phyloP scores from a whole-genome alignment of 2,797 vertebrate genomes.

The Xenops minutus region DNA sequence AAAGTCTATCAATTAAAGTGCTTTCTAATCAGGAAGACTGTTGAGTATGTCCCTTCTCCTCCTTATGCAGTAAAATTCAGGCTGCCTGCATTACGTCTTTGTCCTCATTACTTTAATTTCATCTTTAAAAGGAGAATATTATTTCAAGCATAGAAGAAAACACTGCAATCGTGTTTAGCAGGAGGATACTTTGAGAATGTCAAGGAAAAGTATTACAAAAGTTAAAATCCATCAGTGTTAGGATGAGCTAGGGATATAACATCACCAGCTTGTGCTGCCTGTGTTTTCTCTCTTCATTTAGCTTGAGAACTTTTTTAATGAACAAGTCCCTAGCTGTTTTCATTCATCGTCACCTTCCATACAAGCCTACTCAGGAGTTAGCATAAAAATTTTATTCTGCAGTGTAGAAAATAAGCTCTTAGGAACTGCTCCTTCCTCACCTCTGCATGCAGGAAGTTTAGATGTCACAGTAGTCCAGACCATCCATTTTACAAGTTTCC shows the following conservation, averaged over 20 bases:
- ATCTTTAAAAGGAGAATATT: not conserved
- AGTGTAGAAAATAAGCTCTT: not conserved
- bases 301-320: not conserved
- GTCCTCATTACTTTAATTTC: not conserved
- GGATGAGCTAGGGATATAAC: not conserved
- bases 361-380: not conserved
- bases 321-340: not conserved
- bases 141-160: not conserved
- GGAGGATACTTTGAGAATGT: not conserved
- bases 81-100: not conserved
- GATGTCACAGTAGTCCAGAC: not conserved
- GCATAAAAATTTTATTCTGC: not conserved
- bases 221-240: not conserved
- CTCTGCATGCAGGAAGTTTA: not conserved
- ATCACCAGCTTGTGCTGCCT: not conserved
- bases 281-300: not conserved
- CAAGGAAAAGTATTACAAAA: not conserved
- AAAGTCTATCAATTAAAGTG: conserved; percentile 35
- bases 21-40: conserved; percentile 45
- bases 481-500: not conserved
- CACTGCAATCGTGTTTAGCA: not conserved
- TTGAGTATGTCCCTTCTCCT: conserved; percentile 1
- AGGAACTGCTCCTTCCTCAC: not conserved
- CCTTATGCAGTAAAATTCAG: not conserved
- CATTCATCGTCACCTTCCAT: not conserved